phyloP scores from a whole-genome alignment of 2,113 vertebrate genomes.

The Forbesichthys agassizii region DNA sequence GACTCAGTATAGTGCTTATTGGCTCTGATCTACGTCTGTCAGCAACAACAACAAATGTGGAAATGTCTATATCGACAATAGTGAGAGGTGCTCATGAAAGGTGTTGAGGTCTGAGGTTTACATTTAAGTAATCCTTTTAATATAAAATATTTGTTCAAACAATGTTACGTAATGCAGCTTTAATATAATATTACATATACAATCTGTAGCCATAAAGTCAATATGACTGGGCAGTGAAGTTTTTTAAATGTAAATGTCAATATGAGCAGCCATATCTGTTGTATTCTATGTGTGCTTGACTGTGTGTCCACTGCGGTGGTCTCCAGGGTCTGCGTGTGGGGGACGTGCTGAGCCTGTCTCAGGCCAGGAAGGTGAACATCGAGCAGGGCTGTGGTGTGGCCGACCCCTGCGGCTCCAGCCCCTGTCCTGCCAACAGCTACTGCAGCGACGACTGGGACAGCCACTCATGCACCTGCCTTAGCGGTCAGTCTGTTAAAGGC shows the following conservation, averaged over 20 bases:
- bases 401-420: conserved; percentile 86
- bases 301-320: conserved; percentile 7
- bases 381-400: conserved; percentile 85
- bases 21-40: too few relatives aligned
- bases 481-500: conserved; percentile 69
- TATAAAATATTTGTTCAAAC: too few relatives aligned
- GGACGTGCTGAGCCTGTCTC: conserved; percentile 76
- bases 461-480: conserved; percentile 87
- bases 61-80: too few relatives aligned
- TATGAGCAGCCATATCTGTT: neutral
- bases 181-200: too few relatives aligned
- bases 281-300: neutral
- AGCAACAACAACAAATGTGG: too few relatives aligned
- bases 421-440: conserved; percentile 87
- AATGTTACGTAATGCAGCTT: too few relatives aligned
- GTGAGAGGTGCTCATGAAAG: too few relatives aligned
- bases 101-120: too few relatives aligned
- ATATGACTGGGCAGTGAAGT: too few relatives aligned
- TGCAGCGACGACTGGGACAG: conserved; percentile 91
- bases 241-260: neutral
- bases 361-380: conserved; percentile 80
- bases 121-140: too few relatives aligned
- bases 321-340: conserved; percentile 85
- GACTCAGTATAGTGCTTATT: too few relatives aligned
- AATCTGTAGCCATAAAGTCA: too few relatives aligned